Percentiles rank a stretch among this genome's conserved stretches.
phyloP scores from a whole-genome alignment of 2,888 invertebrate species.

The Anoplius nigerrimus region DNA sequence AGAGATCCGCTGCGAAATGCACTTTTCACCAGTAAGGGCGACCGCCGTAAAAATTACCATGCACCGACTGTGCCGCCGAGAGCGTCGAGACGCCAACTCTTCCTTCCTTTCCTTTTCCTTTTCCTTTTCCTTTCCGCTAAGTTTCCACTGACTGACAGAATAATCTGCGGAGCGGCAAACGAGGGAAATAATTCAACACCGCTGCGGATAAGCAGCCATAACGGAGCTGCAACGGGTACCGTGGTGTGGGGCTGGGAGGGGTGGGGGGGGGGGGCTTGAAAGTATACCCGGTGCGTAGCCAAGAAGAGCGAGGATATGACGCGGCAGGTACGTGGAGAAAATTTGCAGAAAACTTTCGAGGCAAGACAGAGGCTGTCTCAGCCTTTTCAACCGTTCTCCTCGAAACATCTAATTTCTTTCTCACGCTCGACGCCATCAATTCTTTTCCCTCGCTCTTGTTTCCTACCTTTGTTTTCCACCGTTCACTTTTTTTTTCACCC shows the following conservation, averaged over 20 bases:
- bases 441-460: background rate
- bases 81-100: constrained; percentile 6
- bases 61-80: background rate
- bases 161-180: constrained; percentile 57
- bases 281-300: too few relatives aligned
- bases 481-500: background rate
- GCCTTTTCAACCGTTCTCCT: constrained; percentile 5
- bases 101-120: constrained; percentile 10
- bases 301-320: background rate
- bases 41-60: background rate
- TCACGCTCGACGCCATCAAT: constrained; percentile 4
- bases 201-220: constrained; percentile 36
- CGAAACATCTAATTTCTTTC: constrained; percentile 18
- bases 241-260: background rate
- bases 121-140: constrained; percentile 36
- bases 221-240: too few relatives aligned
- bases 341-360: constrained; percentile 8
- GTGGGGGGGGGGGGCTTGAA: background rate
- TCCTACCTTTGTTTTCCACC: background rate
- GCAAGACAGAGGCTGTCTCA: background rate
- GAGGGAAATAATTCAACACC: constrained; percentile 44
- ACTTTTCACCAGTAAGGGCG: background rate
- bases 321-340: background rate
- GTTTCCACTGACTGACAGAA: constrained; percentile 62
- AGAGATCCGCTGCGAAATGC: background rate